Conservation (phyloP, 2,797 vertebrate genomes). For the Acanthopagrus latus region DNA sequence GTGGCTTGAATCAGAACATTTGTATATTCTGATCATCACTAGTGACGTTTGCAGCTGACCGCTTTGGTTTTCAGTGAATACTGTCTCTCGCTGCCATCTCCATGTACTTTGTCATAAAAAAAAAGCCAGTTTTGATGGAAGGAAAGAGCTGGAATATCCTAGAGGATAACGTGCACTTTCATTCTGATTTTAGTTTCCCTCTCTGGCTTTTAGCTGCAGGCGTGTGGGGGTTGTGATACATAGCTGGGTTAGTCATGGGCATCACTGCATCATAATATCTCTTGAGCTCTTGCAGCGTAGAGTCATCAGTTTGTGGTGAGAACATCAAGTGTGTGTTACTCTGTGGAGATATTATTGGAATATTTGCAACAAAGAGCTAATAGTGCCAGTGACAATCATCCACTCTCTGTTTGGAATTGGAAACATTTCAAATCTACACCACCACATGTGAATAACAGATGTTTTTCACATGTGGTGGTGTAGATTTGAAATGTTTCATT, state of each 20-base stretch:
- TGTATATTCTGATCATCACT: constrained; percentile 7
- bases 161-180: constrained; percentile 55
- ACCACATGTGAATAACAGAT: no score
- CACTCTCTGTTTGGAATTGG: not conserved
- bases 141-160: constrained; percentile 52
- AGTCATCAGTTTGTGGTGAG: constrained; percentile 21
- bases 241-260: constrained; percentile 54
- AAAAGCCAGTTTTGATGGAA: constrained; percentile 28
- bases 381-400: no score
- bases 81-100: not conserved
- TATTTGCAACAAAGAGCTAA: constrained; percentile 2
- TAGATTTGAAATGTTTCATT: no score
- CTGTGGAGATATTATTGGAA: not conserved
- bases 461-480: no score
- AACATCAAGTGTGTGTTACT: constrained; percentile 26
- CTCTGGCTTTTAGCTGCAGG: constrained; percentile 39
- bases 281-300: constrained; percentile 17
- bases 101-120: constrained; percentile 4
- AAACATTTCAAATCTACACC: no score
- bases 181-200: constrained; percentile 43
- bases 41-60: not conserved
- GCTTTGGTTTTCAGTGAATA: not conserved
- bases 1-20: constrained; percentile 22
- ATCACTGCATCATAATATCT: constrained; percentile 37
- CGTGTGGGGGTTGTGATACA: constrained; percentile 51